phyloP scores from a whole-genome alignment of 2,113 vertebrate genomes.

The Cebus imitator region DNA sequence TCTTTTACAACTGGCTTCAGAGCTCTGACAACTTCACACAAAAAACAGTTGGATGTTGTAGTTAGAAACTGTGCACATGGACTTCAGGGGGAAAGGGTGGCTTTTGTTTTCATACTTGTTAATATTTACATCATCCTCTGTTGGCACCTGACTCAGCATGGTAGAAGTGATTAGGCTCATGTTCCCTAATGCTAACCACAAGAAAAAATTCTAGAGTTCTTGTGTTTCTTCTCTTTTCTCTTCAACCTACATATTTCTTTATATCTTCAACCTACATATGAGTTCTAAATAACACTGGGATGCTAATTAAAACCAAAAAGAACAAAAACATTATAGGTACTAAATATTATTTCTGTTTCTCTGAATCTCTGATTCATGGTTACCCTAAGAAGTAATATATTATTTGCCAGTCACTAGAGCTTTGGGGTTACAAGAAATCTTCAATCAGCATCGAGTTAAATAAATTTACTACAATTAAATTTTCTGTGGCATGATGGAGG shows the following conservation, averaged over 20 bases:
- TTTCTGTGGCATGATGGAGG: not conserved
- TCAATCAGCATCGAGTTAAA: not conserved
- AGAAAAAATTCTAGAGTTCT: not conserved
- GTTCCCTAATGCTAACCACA: not conserved
- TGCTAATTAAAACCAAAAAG: not conserved
- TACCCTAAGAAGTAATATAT: not conserved
- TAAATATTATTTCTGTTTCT: not conserved
- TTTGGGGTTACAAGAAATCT: not conserved
- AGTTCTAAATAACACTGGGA: not conserved
- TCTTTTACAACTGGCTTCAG: not conserved
- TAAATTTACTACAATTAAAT: not conserved
- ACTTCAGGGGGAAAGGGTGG: fast-evolving
- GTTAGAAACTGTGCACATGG: not conserved
- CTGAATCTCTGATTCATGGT: not conserved
- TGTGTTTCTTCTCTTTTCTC: not conserved
- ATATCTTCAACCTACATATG: not conserved
- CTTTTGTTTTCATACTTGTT: not conserved
- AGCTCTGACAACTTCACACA: not conserved
- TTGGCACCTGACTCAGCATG: not conserved
- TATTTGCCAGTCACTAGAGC: not conserved
- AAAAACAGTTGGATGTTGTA: not conserved
- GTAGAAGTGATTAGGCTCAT: not conserved
- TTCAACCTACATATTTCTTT: not conserved
- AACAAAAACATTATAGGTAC: not conserved
- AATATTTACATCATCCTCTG: not conserved